Evolutionary conservation across 2,888 invertebrate species (phyloP).

Genomic region (Drosophila fulvimacula): DNA sequence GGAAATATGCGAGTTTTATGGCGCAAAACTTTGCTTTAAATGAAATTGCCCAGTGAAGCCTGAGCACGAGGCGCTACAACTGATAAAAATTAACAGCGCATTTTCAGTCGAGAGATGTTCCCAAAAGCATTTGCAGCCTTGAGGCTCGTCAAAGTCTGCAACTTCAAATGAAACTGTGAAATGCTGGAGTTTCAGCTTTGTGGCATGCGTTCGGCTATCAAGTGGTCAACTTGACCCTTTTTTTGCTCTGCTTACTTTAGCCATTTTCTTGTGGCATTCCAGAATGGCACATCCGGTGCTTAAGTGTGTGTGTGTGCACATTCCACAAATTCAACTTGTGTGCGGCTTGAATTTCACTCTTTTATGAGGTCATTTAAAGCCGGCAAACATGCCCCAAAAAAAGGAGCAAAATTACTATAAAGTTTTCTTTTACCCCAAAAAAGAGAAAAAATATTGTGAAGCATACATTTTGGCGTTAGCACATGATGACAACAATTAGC

Average conservation of each 20-base stretch:
- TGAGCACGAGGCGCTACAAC: constrained; percentile 36
- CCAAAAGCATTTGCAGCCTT: constrained; percentile 1
- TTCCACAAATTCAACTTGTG: constrained; percentile 40
- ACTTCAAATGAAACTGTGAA: background rate
- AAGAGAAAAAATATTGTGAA: constrained; percentile 4
- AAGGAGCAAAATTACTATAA: constrained; percentile 16
- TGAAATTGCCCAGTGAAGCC: constrained; percentile 57
- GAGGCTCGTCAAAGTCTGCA: background rate
- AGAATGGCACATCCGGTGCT: constrained; percentile 60
- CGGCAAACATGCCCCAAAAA: constrained; percentile 15
- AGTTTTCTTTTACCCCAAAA: background rate
- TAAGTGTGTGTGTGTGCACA: constrained; percentile 36
- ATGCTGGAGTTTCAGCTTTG: background rate
- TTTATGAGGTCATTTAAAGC: constrained; percentile 52
- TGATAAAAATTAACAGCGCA: constrained; percentile 53
- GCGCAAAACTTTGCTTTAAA: constrained; percentile 60
- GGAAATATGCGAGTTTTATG: constrained; percentile 60
- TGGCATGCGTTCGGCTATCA: constrained; percentile 2
- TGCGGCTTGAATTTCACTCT: constrained; percentile 28
- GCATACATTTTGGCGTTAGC: constrained; percentile 36
- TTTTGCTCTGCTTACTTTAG: constrained; percentile 4
- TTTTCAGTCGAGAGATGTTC: background rate
- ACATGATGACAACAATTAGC: constrained; percentile 64
- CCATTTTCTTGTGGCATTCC: constrained; percentile 56
- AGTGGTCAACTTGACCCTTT: constrained; percentile 48